phyloP scores from a whole-genome alignment of 1,140 invertebrate genomes.

The Drosophila grimshawi region DNA sequence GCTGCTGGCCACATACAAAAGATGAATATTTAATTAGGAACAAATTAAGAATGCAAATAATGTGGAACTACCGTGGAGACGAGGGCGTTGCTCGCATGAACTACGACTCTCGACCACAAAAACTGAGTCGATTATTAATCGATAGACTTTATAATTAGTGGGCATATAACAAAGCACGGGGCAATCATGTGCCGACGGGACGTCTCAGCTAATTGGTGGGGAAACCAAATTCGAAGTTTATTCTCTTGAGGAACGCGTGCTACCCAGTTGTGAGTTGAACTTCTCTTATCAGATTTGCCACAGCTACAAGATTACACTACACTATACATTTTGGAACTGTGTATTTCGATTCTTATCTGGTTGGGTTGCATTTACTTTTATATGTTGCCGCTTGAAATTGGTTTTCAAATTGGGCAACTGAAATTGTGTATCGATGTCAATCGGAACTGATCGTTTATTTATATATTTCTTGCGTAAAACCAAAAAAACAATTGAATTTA shows the following conservation, averaged over 20 bases:
- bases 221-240: background rate
- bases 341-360: constrained; percentile 13
- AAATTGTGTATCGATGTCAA: constrained; percentile 36
- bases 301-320: constrained; percentile 1
- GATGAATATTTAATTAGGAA: constrained; percentile 82
- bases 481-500: constrained; percentile 61
- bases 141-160: constrained; percentile 76
- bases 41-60: constrained; percentile 83
- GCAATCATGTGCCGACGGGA: constrained; percentile 36
- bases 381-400: constrained; percentile 21
- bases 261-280: background rate
- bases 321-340: background rate
- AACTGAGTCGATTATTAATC: constrained; percentile 75
- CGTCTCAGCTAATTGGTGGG: constrained; percentile 64
- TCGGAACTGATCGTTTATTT: constrained; percentile 56
- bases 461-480: constrained; percentile 67
- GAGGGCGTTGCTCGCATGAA: constrained; percentile 24
- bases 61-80: constrained; percentile 69
- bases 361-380: constrained; percentile 4
- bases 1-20: constrained; percentile 48
- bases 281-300: constrained; percentile 17
- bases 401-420: background rate
- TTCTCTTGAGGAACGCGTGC: constrained; percentile 1
- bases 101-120: background rate
- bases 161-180: constrained; percentile 58